Base-by-base conservation (phyloP, 64 coral and sea anemone genomes). In the Montipora capricornis region DNA sequence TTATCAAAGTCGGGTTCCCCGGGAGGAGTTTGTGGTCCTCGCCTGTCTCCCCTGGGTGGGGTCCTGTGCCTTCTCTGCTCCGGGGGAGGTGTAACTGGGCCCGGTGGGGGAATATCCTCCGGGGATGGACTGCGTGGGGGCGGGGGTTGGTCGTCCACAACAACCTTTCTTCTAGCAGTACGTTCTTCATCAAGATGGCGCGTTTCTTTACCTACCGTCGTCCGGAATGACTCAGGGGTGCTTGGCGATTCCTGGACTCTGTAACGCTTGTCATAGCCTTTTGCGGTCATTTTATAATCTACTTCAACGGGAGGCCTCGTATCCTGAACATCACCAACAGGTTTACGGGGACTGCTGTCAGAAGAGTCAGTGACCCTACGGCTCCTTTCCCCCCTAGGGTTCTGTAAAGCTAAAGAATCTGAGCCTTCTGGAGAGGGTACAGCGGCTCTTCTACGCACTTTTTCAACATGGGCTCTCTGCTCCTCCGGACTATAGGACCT, bases 21-120 rank as follows among this genome's bases (percentile, higher is more conserved):
- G 2, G 91, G 60, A 24, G 91, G 91, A 52, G 91, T 93, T 8
- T 75, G 82, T 45, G 91, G 91, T 62, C 82, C 82, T 58, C 83
- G 68, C 22, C 44, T 68, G 15, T 93, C 82, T 16, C 47, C 75
- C 71, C 75, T 78, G 6, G 87, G 87, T 55, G 87, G 73, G 4
- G 70, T 78, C 73, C 73, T 47, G 9, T 52, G 87, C 5, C 69
- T 76, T 29, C 71, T 71, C 71, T 55, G 87, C 24, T 89, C 87
- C 13, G 15, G 49, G 46, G 87, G 87, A 8, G 87, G 87, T 76
- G 87, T 77, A 12, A 75, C 12, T 15, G 87, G 87, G 11, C 73
- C 87, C 75, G 69, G 61, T 16, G 0, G 13, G 60, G 81, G 81
- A 13, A 84, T 84, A 67, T 84, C 81, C 16, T 67, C 81, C 44